Conservation (phyloP, 2,888 invertebrate genomes). For the Andrena marginata region DNA sequence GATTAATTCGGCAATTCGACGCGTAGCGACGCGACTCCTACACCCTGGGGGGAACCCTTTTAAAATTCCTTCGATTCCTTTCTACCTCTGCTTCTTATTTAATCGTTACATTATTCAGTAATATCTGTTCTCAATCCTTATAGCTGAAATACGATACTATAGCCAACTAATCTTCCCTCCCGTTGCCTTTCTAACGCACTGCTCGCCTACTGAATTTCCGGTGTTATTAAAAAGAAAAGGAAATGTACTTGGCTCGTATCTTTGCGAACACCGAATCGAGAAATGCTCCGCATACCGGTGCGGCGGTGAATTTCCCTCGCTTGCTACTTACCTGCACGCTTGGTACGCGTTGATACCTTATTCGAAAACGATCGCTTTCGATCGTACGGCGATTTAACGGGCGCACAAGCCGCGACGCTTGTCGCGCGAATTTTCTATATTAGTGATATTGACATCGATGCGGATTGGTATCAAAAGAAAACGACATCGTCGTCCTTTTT, state of each 20-base stretch:
- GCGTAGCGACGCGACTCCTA: conserved; percentile 68
- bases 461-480: conserved; percentile 38
- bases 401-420: not conserved
- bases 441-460: conserved; percentile 43
- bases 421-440: conserved; percentile 7
- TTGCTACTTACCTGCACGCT: conserved; percentile 25
- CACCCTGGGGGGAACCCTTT: conserved; percentile 5
- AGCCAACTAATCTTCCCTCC: not conserved
- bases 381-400: conserved; percentile 18
- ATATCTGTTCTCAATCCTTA: not conserved
- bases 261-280: not conserved
- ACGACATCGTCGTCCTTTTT: conserved; percentile 47
- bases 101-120: not conserved
- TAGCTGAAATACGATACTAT: not conserved
- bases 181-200: not conserved
- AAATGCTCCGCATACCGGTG: not conserved
- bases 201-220: not conserved
- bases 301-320: not conserved
- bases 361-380: not conserved
- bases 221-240: not conserved
- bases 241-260: not conserved
- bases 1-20: conserved; percentile 59
- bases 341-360: not conserved
- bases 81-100: not conserved
- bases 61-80: conserved; percentile 36